Conservation (phyloP, 2,113 vertebrate genomes). For the Pitta sordida region DNA sequence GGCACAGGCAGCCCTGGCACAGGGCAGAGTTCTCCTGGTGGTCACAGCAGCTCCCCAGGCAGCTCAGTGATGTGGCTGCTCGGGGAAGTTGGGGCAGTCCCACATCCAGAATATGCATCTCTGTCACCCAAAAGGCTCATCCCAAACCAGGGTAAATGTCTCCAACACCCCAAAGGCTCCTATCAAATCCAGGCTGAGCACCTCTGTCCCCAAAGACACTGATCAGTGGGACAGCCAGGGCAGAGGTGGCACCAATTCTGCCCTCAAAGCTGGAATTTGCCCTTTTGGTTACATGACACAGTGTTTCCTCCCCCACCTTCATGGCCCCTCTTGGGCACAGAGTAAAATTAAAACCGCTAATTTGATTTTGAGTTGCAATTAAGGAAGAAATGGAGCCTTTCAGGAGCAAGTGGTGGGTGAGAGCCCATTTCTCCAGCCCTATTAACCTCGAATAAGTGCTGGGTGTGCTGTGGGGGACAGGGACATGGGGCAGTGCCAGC, state of each 20-base stretch:
- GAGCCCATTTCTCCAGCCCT: slow-evolving; percentile 9
- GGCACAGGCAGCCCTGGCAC: not conserved
- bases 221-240: not conserved
- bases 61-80: fast-evolving
- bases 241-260: not conserved
- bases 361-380: slow-evolving; percentile 51
- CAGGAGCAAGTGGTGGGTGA: not conserved
- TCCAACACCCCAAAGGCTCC: not conserved
- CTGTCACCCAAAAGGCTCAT: not conserved
- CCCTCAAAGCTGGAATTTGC: not conserved
- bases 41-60: too few species aligned
- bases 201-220: not conserved
- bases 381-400: slow-evolving; percentile 26
- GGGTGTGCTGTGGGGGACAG: not conserved
- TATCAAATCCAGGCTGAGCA: not conserved
- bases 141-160: not conserved
- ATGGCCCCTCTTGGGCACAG: not conserved
- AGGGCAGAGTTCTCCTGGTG: fast-evolving
- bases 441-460: not conserved
- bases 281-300: slow-evolving; percentile 4
- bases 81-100: not conserved
- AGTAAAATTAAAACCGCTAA: slow-evolving; percentile 41
- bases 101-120: not conserved
- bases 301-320: fast-evolving
- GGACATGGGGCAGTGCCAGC: not conserved